phyloP scores from a whole-genome alignment of 2,113 vertebrate genomes.

The Sceloporus tristichus region DNA sequence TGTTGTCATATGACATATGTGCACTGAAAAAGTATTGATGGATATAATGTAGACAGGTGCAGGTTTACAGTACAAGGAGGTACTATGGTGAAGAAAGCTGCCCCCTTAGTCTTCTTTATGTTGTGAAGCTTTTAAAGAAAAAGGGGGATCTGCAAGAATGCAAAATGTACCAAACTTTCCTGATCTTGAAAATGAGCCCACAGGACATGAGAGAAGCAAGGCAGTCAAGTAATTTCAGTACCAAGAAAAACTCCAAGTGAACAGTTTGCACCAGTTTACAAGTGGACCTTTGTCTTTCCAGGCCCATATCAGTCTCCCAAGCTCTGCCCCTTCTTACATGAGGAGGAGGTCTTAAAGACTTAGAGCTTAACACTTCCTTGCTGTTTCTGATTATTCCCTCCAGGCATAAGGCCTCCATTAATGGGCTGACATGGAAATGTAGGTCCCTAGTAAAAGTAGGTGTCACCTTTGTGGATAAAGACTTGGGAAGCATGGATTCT shows the following conservation, averaged over 20 bases:
- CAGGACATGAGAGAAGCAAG: neutral
- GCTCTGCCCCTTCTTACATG: neutral
- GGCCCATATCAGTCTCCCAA: neutral
- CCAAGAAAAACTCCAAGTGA: neutral
- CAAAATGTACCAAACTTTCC: neutral
- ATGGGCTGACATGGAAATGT: neutral
- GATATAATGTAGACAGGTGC: neutral
- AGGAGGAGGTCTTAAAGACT: neutral
- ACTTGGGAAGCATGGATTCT: neutral
- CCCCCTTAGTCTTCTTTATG: neutral
- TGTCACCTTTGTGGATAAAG: neutral
- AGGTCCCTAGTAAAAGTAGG: neutral
- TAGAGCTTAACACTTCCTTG: no score
- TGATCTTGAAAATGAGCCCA: neutral
- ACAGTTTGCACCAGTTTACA: neutral
- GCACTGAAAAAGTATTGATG: no score
- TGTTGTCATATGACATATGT: neutral
- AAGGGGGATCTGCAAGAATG: neutral
- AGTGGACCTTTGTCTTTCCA: neutral
- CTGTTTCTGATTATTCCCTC: neutral
- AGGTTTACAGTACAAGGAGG: neutral
- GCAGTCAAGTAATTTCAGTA: neutral
- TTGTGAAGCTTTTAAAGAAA: neutral
- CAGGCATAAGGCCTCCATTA: neutral
- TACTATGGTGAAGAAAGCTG: neutral